Base-by-base conservation (phyloP, 2,797 vertebrate genomes). In the Carduelis carduelis region DNA sequence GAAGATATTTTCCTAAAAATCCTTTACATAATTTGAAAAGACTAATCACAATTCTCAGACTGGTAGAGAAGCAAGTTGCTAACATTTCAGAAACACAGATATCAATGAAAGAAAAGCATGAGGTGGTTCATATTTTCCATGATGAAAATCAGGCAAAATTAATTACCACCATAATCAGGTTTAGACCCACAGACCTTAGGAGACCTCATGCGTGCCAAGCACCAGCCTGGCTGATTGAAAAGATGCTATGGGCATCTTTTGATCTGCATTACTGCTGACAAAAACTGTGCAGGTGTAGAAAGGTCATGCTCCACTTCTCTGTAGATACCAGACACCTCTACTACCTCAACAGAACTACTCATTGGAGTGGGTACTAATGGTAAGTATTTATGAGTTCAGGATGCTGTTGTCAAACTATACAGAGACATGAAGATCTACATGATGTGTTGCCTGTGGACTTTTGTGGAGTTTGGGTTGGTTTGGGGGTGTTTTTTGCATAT, bases 131-230 rank as follows among this genome's bases (percentile, higher is more conserved):
- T 84, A 56, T 82, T 53, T 83, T 68, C 49, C 4, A 1, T 53
- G 1, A 70, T 46, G 32, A 93, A 92, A 90, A 87, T 60, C 30
- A 84, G 32, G 19, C 34, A 72, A 86, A 78, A 88, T 82, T 86
- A 74, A 82, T 66, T 69, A 69, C 34, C 26, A 46, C 28, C 11
- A 43, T 72, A 79, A 88, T 52, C 60, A 76, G 44, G 22, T 80
- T 88, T 69, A 76, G 72, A 27, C 15, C 35, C 69, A 22, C 27
- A 81, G 79, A 88, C 32, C 56, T 88, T 16, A 63, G 43, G 65
- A 81, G 65, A 63, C 17, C 60, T 92, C 71, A 34, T 1, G 6
- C 44, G 75, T 37, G 61, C 34, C 57, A 41, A 43, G 26, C 12
- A 3, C 44, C 46, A 78, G 69, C 5, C 53, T 86, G 79, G 47